These are phyloP conservation scores for Habropoda laboriosa DNA, from an alignment of 1,140 invertebrate species.

Conservation along the genomic window DNA sequence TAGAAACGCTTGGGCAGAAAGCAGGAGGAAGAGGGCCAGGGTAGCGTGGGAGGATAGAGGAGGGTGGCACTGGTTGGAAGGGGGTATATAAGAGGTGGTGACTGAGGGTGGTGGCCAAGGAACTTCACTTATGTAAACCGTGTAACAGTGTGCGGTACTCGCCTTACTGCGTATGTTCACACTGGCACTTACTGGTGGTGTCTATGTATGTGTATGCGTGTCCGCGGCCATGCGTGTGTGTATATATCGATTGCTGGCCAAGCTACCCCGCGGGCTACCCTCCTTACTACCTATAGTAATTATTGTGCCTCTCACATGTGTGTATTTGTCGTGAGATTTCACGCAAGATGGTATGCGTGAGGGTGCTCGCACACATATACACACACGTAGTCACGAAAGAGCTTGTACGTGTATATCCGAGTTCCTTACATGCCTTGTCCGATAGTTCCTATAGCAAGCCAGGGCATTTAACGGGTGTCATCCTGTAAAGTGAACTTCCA, in stretches of 20 bases:
- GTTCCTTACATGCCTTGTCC: conserved; percentile 75
- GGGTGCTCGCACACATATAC: conserved; percentile 52
- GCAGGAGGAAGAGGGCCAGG: conserved; percentile 68
- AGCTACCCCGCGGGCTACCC: conserved; percentile 65
- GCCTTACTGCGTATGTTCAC: conserved; percentile 51
- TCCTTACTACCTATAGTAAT: conserved; percentile 76
- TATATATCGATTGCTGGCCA: conserved; percentile 81
- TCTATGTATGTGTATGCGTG: conserved; percentile 50
- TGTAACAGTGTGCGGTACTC: conserved; percentile 63
- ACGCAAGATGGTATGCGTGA: conserved; percentile 47
- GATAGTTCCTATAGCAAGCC: conserved; percentile 69
- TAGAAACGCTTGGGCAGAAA: conserved; percentile 81
- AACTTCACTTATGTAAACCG: conserved; percentile 78
- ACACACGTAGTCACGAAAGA: conserved; percentile 21
- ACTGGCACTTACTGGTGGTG: conserved; percentile 17
- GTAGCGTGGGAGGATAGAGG: conserved; percentile 53
- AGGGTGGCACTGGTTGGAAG: conserved; percentile 57
- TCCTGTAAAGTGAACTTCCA: conserved; percentile 63
- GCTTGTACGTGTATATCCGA: conserved; percentile 58
- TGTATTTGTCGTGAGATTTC: conserved; percentile 74
- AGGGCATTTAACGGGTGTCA: conserved; percentile 79
- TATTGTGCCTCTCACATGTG: conserved; percentile 77
- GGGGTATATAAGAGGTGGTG: conserved; percentile 72
- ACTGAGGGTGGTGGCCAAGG: conserved; percentile 74
- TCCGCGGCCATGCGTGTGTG: conserved; percentile 68